Percentiles rank a stretch among this genome's conserved stretches.
Evolutionary conservation across 2,113 vertebrate species (phyloP).

Genomic region (Hypanus sabinus): DNA sequence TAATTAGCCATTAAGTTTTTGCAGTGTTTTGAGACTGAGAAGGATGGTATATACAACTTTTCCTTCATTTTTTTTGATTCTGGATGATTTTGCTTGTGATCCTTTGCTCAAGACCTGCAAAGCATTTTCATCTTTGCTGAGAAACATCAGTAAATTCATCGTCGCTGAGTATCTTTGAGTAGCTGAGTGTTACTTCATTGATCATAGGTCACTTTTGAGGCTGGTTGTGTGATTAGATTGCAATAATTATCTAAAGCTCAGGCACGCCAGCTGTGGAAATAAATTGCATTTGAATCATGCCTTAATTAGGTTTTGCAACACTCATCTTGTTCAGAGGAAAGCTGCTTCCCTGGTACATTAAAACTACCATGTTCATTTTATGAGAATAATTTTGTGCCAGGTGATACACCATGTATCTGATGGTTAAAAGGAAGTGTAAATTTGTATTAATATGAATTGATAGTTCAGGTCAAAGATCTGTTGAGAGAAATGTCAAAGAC

Average conservation of each 20-base stretch:
- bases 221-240: not conserved
- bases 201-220: not conserved
- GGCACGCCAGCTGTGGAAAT: not conserved
- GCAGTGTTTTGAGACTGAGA: not conserved
- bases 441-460: not conserved
- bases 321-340: not conserved
- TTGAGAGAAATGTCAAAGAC: too few species aligned
- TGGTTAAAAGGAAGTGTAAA: not conserved
- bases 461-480: too few species aligned
- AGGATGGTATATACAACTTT: not conserved
- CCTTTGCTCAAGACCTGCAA: not conserved
- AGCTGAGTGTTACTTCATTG: not conserved
- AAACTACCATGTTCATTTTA: not conserved
- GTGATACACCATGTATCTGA: not conserved
- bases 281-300: not conserved
- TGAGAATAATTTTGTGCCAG: not conserved
- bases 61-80: not conserved
- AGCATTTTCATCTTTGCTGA: not conserved
- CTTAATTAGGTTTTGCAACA: not conserved
- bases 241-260: not conserved
- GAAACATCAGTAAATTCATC: not conserved
- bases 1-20: too few species aligned
- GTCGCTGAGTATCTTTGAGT: too few species aligned
- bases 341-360: not conserved
- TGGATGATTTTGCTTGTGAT: not conserved